phyloP scores from a whole-genome alignment of 2,797 vertebrate species.

The Danio jaintianensis region DNA sequence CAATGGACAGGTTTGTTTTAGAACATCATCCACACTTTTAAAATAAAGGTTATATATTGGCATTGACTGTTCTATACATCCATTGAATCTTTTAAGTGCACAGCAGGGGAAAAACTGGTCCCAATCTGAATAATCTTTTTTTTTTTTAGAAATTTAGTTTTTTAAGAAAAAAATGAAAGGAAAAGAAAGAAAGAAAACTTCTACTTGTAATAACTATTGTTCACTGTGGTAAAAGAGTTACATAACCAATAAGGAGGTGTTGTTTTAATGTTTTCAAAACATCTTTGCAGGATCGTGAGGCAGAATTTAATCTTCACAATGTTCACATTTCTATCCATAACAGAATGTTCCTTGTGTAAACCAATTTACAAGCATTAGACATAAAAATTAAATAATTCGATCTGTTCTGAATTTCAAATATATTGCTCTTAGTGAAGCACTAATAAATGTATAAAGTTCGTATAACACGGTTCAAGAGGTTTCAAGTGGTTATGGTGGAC shows the following conservation, averaged over 20 bases:
- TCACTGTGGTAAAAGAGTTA: not conserved
- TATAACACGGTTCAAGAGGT: not conserved
- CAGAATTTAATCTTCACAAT: not conserved
- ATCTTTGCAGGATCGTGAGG: not conserved
- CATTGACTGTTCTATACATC: too few relatives aligned
- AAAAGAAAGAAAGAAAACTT: not conserved
- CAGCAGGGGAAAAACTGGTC: too few relatives aligned
- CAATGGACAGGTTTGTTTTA: not conserved
- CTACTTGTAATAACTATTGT: not conserved
- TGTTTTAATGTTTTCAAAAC: not conserved
- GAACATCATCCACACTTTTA: too few relatives aligned
- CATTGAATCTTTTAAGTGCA: too few relatives aligned
- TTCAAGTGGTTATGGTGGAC: conserved; percentile 21
- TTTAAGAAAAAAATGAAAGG: too few relatives aligned
- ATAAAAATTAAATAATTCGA: not conserved
- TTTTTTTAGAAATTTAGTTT: too few relatives aligned
- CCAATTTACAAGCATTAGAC: not conserved
- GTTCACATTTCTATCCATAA: not conserved
- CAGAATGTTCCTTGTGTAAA: not conserved
- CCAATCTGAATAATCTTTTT: too few relatives aligned
- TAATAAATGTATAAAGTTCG: not conserved
- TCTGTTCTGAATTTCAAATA: conserved; percentile 3
- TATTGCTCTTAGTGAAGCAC: not conserved
- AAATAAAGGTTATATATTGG: too few relatives aligned
- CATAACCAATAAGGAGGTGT: not conserved